These are phyloP conservation scores for Melitaea cinxia DNA, from an alignment of 1,140 invertebrate genomes.

Conservation along the genomic window DNA sequence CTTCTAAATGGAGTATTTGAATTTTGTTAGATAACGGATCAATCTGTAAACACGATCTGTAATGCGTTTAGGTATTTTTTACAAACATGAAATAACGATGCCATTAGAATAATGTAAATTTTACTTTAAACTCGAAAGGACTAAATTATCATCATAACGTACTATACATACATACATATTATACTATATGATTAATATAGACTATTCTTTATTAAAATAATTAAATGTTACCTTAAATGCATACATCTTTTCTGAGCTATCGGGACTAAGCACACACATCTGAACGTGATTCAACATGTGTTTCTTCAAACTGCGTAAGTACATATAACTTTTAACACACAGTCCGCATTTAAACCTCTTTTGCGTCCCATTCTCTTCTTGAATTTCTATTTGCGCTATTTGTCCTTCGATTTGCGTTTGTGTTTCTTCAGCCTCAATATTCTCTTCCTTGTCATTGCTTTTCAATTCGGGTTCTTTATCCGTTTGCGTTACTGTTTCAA, in stretches of 20 bases:
- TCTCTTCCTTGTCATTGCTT: slow-evolving; percentile 17
- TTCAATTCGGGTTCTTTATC: slow-evolving; percentile 10
- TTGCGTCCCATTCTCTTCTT: slow-evolving; percentile 36
- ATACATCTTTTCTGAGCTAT: slow-evolving; percentile 43
- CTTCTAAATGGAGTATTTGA: no score
- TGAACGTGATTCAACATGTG: slow-evolving; percentile 83
- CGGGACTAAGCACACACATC: slow-evolving; percentile 47
- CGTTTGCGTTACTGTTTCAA: slow-evolving; percentile 26
- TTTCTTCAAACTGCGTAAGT: slow-evolving; percentile 89
- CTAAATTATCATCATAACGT: no score
- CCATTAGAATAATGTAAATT: no score
- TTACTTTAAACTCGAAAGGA: no score
- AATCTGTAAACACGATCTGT: no score
- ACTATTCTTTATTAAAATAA: no score
- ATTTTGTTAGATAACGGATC: no score
- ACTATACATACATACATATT: no score
- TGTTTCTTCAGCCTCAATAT: slow-evolving; percentile 9
- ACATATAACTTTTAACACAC: slow-evolving; percentile 91
- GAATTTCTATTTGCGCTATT: slow-evolving; percentile 14
- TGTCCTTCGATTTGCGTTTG: slow-evolving; percentile 18
- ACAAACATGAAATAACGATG: no score
- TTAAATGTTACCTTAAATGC: slow-evolving; percentile 38
- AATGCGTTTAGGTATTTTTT: no score
- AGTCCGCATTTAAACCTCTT: slow-evolving; percentile 88
- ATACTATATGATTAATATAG: no score